A percentile compares a stretch with the other conserved stretches of the same genome.
Conservation (phyloP, 2,797 vertebrate genomes). For the Clangula hyemalis region DNA sequence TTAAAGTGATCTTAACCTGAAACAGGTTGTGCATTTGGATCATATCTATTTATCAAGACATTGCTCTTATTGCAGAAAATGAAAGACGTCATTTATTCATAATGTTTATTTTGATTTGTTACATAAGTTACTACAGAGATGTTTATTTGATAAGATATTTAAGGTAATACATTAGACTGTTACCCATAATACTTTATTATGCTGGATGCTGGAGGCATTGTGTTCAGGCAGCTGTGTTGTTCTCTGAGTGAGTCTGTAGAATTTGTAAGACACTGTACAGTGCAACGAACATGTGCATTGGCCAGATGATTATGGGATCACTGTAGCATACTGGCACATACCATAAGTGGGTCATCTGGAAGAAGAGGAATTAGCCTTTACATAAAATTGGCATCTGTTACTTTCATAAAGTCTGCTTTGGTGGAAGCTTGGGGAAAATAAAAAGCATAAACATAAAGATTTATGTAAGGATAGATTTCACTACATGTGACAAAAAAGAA, state of each 20-base stretch:
- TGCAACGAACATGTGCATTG: background rate
- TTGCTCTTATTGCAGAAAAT: slow-evolving; percentile 3
- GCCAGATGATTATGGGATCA: slow-evolving; percentile 37
- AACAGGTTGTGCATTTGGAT: slow-evolving; percentile 78
- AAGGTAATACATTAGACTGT: slow-evolving; percentile 16
- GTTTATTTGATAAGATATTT: background rate
- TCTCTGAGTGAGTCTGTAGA: slow-evolving; percentile 26
- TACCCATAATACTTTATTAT: slow-evolving; percentile 3
- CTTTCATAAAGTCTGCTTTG: slow-evolving; percentile 10
- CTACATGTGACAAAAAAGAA: background rate
- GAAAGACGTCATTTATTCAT: slow-evolving; percentile 1
- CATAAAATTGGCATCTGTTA: slow-evolving; percentile 53
- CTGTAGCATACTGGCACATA: background rate
- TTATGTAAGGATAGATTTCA: background rate
- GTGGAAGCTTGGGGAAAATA: background rate
- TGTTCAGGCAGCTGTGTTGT: background rate
- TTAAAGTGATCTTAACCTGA: slow-evolving; percentile 61
- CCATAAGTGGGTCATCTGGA: slow-evolving; percentile 43
- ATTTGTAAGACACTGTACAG: background rate
- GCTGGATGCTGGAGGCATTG: slow-evolving; percentile 3
- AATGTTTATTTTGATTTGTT: slow-evolving; percentile 22
- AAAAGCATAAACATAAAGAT: background rate
- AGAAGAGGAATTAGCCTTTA: slow-evolving; percentile 54
- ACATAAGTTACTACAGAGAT: slow-evolving; percentile 10
- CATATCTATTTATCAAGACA: background rate